Base-by-base conservation (phyloP, 2,888 invertebrate species). In the Coelogynopora nodosa region DNA sequence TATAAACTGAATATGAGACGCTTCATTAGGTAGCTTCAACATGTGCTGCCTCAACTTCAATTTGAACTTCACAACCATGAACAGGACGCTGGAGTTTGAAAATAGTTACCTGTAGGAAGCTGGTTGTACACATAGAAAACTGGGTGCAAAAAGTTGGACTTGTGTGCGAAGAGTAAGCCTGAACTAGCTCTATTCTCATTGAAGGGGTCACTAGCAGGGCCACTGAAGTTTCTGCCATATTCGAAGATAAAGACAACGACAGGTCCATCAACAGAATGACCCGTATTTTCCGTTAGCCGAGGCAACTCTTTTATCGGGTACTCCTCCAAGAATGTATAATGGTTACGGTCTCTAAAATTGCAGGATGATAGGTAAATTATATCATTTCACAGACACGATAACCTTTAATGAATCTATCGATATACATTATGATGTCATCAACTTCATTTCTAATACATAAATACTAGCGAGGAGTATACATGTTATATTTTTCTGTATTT, bases 81-180 rank as follows among this genome's bases (percentile, higher is more conserved):
- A n/a, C n/a, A n/a, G n/a, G n/a, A n/a, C n/a, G n/a, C n/a, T 26
- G n/a, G 2, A 10, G 23, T 10, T 80, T 80, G 28, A 80, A 2
- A 10, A 23, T 80, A 80, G 2, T n/a, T 31, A 92, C 92, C 91
- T 89, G 91, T 90, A 0, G 92, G 92, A 67, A 92, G 88, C 0
- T 87, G 86, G 0, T 90, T 89, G 88, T 92, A 93, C 88, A 91
- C 92, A 89, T 93, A 93, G 67, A 93, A 88, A 0, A 92, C 92
- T 0, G 93, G 93, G 88, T 93, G 93, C 0, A 93, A 90, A 89
- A 93, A 93, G 89, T 93, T 93, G 67, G 92, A 92, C 10, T 88
- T 85, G 88, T 92, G 91, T 5, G 92, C 93, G 67, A 91, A 90
- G 0, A 90, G 88, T 0, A 91, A 90, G 31, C 91, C 91, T 0